These are phyloP conservation scores for Dione vanillae DNA, from an alignment of 2,888 invertebrate genomes.

Conservation along the genomic window DNA sequence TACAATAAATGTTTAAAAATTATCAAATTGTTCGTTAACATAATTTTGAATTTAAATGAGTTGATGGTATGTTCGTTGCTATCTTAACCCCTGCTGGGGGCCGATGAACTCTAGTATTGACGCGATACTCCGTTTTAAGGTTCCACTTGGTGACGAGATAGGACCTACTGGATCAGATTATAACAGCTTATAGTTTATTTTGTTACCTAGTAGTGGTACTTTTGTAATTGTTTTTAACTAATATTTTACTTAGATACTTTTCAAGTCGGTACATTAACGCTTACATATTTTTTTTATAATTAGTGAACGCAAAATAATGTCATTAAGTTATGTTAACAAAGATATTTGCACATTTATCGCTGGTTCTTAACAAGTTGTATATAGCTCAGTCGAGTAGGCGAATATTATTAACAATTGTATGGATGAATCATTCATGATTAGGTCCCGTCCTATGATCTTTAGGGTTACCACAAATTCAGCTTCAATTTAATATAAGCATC, in stretches of 20 bases:
- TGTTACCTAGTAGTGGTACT: no score
- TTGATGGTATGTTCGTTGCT: conserved; percentile 37
- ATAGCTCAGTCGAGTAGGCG: conserved; percentile 41
- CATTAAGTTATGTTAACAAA: neutral
- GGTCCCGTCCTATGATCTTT: conserved; percentile 17
- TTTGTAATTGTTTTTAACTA: no score
- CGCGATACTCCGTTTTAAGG: conserved; percentile 26
- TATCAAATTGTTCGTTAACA: neutral
- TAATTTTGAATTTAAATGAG: conserved; percentile 37
- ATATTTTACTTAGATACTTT: no score
- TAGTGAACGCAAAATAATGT: neutral
- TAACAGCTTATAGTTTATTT: neutral
- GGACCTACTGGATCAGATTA: neutral
- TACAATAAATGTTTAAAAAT: neutral
- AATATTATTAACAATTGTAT: conserved; percentile 50
- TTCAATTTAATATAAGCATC: neutral
- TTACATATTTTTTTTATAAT: no score
- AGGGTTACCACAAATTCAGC: conserved; percentile 8
- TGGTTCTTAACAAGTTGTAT: conserved; percentile 31
- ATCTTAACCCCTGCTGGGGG: conserved; percentile 55
- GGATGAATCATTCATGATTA: conserved; percentile 51
- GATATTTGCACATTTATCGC: neutral
- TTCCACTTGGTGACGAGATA: conserved; percentile 1
- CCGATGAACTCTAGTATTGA: conserved; percentile 45
- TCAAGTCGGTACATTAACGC: no score